Conservation (phyloP, 1,140 invertebrate species). For the Ceratosolen solmsi region DNA sequence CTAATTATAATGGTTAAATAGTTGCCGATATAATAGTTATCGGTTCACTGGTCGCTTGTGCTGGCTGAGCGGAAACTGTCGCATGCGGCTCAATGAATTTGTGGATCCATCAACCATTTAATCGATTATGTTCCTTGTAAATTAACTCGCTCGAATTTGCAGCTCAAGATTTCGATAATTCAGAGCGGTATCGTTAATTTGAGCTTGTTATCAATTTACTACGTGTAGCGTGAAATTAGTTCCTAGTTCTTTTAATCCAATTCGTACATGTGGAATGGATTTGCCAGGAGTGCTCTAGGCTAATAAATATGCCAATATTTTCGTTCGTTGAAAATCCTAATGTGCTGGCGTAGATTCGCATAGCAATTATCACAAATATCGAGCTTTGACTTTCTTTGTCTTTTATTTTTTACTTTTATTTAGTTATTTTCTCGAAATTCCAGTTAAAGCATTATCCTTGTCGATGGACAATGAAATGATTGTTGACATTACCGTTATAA, state of each 20-base stretch:
- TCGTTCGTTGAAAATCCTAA: not conserved
- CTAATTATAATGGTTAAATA: not conserved
- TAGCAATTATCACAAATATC: too few relatives aligned
- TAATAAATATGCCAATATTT: not conserved
- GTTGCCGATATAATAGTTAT: not conserved
- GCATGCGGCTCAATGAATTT: not conserved
- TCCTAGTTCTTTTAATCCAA: not conserved
- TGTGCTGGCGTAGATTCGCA: too few relatives aligned
- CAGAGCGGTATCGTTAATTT: not conserved
- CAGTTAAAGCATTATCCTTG: too few relatives aligned
- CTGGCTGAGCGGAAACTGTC: not conserved
- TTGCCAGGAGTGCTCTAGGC: not conserved
- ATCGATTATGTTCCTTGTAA: not conserved
- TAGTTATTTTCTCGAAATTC: too few relatives aligned
- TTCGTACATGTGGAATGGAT: not conserved
- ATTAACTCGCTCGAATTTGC: not conserved
- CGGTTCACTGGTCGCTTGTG: not conserved
- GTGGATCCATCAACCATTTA: not conserved
- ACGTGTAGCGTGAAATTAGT: not conserved
- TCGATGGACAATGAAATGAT: too few relatives aligned
- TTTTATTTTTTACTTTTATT: too few relatives aligned
- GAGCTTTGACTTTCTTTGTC: too few relatives aligned
- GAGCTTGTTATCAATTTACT: not conserved
- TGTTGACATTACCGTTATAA: too few relatives aligned
- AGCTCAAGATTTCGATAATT: conserved; percentile 14